Base-by-base conservation (phyloP, 1,140 invertebrate genomes). In the Drosophila murphyi region DNA sequence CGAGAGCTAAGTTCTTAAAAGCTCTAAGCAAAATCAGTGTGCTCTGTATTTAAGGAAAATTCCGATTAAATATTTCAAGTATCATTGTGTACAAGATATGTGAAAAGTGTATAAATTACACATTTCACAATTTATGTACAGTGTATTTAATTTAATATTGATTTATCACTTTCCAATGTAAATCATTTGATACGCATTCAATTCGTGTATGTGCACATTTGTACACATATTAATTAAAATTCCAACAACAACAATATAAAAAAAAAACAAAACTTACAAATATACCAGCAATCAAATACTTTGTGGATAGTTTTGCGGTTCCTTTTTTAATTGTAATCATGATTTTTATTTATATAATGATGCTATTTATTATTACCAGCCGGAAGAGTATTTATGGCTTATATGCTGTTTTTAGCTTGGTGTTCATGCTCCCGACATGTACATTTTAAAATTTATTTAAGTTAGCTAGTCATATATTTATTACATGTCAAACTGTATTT, bases 151-250 rank as follows among this genome's bases (percentile, higher is more conserved):
- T 43, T 56, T 31, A 56, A 31, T 29, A 56, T 43, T 35, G 54
- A 55, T 55, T 55, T 29, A 7, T n/a, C 28, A 31, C 10, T 10
- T 32, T 31, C n/a, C 29, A 2, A 37, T 52, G 37, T 54, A 62
- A 61, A 69, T 68, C 39, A 20, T 45, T 62, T 41, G 41, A 51
- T 37, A 32, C 12, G n/a, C 52, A 32, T 37, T 63, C 12, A 56
- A 55, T 63, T 51, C 3, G 28, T 59, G 7, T 34, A 37, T 47
- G 48, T 47, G 37, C 20, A 34, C 50, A 28, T 34, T 31, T 47
- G 48, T 47, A 45, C n/a, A 52, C 20, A n/a, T 6, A 51, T 61
- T 43, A 69, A 61, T 69, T 69, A 45, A 28, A 52, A 61, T 45
- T 32, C 28, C 45, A 28, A 31, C n/a, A 4, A 34, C 39, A 43